Evolutionary conservation across 2,888 invertebrate species (phyloP).

Genomic region (Notocelia uddmanniana): DNA sequence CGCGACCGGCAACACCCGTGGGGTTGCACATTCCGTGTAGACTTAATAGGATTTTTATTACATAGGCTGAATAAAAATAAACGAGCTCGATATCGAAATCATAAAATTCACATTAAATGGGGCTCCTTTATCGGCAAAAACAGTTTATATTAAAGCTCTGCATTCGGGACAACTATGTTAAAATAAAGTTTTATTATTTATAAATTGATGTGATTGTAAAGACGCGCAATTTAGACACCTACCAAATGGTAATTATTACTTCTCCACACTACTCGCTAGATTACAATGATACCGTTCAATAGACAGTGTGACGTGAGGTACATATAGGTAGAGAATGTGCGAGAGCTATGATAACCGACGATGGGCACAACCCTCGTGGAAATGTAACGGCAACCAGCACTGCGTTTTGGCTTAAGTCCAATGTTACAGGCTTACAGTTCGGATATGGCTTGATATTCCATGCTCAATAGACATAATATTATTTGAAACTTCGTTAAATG

Average conservation of each 20-base stretch:
- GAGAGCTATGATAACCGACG: conserved; percentile 34
- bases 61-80: conserved; percentile 44
- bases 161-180: neutral
- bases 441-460: conserved; percentile 61
- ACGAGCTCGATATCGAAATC: conserved; percentile 42
- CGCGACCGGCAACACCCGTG: conserved; percentile 42
- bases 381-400: conserved; percentile 74
- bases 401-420: conserved; percentile 74
- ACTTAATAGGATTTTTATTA: conserved; percentile 46
- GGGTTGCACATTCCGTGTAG: conserved; percentile 43
- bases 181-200: neutral
- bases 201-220: neutral
- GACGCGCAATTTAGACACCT: neutral
- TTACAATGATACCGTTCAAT: conserved; percentile 12
- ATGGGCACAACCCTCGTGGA: conserved; percentile 55
- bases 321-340: conserved; percentile 14
- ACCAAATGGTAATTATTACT: neutral
- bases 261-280: neutral
- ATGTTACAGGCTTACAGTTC: conserved; percentile 63
- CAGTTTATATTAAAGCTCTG: conserved; percentile 1
- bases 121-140: conserved; percentile 19
- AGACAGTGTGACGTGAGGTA: conserved; percentile 16
- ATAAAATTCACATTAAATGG: conserved; percentile 41
- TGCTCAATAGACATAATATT: conserved; percentile 53
- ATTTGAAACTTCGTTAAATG: conserved; percentile 47